These are phyloP conservation scores for Thera obeliscata DNA, from an alignment of 2,888 invertebrate genomes.

Conservation along the genomic window DNA sequence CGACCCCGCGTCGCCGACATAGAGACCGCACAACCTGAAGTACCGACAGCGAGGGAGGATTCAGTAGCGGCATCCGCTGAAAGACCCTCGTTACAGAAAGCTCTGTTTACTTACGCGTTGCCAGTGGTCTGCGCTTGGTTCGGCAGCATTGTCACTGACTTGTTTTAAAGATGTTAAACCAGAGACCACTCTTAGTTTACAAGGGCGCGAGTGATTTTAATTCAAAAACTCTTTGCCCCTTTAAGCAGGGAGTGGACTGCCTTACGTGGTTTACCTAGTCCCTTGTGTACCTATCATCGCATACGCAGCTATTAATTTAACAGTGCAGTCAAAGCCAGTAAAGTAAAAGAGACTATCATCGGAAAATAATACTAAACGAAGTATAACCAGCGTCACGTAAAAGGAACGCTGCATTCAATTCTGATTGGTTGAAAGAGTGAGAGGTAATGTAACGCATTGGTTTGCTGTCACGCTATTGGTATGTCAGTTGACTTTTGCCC, in stretches of 20 bases:
- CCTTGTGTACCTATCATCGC: background rate
- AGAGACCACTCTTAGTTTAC: no score
- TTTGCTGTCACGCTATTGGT: no score
- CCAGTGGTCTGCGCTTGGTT: slow-evolving; percentile 94
- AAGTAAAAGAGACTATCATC: background rate
- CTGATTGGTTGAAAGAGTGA: no score
- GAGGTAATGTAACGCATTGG: no score
- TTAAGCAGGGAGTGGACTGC: no score
- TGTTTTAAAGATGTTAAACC: slow-evolving; percentile 87
- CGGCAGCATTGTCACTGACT: slow-evolving; percentile 91
- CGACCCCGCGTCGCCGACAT: slow-evolving; percentile 43
- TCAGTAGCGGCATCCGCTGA: slow-evolving; percentile 68
- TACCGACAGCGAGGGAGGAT: slow-evolving; percentile 49
- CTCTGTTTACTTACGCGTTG: slow-evolving; percentile 89
- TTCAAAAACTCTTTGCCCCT: no score
- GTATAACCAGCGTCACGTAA: background rate
- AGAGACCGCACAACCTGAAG: slow-evolving; percentile 25
- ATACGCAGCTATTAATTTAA: background rate
- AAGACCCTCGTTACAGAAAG: slow-evolving; percentile 83
- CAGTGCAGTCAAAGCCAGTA: background rate
- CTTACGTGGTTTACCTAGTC: background rate
- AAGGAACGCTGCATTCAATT: background rate
- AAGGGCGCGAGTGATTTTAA: no score
- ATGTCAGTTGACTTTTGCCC: no score
- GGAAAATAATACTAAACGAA: background rate